Evolutionary conservation across 2,113 vertebrate species (phyloP).

Genomic region (Macroglossus sobrinus): DNA sequence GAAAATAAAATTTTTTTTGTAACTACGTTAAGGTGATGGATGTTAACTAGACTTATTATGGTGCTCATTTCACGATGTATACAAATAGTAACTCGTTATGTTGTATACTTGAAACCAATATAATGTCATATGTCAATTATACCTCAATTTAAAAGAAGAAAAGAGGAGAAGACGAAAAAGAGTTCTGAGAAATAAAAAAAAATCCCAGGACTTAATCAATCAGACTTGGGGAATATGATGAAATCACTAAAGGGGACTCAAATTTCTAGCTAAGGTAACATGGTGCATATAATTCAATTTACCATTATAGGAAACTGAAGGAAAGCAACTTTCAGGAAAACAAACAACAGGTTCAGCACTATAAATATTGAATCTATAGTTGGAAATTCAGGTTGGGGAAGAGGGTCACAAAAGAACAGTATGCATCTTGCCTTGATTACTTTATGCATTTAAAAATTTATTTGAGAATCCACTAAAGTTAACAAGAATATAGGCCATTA

Average conservation of each 20-base stretch:
- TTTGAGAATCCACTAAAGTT: background rate
- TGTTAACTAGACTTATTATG: background rate
- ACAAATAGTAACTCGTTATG: background rate
- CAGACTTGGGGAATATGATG: background rate
- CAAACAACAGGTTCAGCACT: background rate
- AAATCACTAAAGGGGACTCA: slow-evolving; percentile 7
- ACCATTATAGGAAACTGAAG: background rate
- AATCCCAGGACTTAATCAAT: background rate
- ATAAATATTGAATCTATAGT: background rate
- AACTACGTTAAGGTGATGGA: background rate
- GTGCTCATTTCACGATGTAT: background rate
- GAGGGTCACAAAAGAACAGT: background rate
- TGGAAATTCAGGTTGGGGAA: background rate
- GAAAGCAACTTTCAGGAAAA: background rate
- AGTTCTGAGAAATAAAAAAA: background rate
- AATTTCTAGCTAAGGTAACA: background rate
- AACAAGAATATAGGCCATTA: background rate
- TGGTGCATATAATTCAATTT: background rate
- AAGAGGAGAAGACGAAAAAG: background rate
- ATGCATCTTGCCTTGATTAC: background rate
- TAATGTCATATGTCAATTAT: background rate
- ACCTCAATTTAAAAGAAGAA: background rate
- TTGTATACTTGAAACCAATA: background rate
- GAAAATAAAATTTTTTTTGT: background rate
- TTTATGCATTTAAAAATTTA: background rate